Conservation (phyloP, 2,797 vertebrate genomes). For the Catamblyrhynchus diadema region DNA sequence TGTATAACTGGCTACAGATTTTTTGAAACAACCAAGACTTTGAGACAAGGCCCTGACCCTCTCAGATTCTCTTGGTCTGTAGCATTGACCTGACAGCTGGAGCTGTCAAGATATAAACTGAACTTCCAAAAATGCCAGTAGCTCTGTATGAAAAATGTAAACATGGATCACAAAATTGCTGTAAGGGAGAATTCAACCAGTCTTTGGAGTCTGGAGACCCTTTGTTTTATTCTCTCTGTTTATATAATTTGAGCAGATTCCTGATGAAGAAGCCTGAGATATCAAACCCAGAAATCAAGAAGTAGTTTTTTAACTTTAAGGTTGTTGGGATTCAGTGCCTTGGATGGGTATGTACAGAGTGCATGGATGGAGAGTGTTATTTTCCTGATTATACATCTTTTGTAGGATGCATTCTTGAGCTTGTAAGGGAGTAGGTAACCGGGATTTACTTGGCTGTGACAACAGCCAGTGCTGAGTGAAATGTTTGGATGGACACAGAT, state of each 20-base stretch:
- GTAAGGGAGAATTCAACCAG: not conserved
- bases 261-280: not conserved
- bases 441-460: not conserved
- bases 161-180: not conserved
- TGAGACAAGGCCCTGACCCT: not conserved
- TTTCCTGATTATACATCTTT: not conserved
- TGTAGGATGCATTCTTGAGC: not conserved
- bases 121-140: not conserved
- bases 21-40: not conserved
- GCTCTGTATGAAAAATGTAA: not conserved
- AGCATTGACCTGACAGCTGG: not conserved
- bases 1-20: not conserved
- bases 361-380: not conserved
- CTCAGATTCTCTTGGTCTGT: not conserved
- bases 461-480: not conserved
- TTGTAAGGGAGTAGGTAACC: not conserved
- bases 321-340: not conserved
- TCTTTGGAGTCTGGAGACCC: not conserved
- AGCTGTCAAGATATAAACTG: not conserved
- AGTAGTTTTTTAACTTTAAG: not conserved
- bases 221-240: not conserved
- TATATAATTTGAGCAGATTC: not conserved
- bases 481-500: not conserved
- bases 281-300: not conserved
- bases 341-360: not conserved